Base-by-base conservation (phyloP, 2,113 vertebrate genomes). In the Alligator sinensis region DNA sequence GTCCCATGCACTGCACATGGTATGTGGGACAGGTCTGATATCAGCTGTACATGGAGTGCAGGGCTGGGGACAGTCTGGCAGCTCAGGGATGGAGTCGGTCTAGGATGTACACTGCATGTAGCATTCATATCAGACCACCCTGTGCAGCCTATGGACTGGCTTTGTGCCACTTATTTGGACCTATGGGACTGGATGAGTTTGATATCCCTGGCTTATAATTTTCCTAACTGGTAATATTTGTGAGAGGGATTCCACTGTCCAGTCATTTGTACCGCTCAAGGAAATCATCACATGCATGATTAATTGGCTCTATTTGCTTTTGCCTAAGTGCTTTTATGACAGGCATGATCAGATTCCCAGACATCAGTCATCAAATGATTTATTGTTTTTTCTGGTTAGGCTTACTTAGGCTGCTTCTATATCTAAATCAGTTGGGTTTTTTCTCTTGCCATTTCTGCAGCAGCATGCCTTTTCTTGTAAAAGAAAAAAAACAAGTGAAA, bases 391-490 rank as follows among this genome's bases (percentile, higher is more conserved):
- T n/a, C 18, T 30, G 6, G 28, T 14, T 15, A 18, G 64, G n/a
- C 16, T 68, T 68, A 68, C 18, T 72, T 72, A 38, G 34, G 11
- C 18, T 38, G 30, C 34, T 72, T 47, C 30, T 47, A 28, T n/a
- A 19, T 47, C 2, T 38, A 60, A 16, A 28, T 24, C 57, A 18
- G 22, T 63, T 62, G 21, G 54, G 17, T 57, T 96, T 84, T 76
- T 62, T 62, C 62, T 85, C 75, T n/a, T 58, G 88, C 93, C 84
- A 47, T 80, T 92, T 92, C 85, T 92, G 34, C 66, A 59, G 15
- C 47, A 77, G 54, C 0, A 0, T 82, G n/a, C 64, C 72, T 79
- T 89, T 94, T 85, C 54, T 61, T 87, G 38, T 58, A 57, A 55
- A 82, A 82, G 80, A 55, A 82, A 24, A 14, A 82, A 66, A 77